Base-by-base conservation (phyloP, 2,113 vertebrate species). In the Noctilio leporinus region DNA sequence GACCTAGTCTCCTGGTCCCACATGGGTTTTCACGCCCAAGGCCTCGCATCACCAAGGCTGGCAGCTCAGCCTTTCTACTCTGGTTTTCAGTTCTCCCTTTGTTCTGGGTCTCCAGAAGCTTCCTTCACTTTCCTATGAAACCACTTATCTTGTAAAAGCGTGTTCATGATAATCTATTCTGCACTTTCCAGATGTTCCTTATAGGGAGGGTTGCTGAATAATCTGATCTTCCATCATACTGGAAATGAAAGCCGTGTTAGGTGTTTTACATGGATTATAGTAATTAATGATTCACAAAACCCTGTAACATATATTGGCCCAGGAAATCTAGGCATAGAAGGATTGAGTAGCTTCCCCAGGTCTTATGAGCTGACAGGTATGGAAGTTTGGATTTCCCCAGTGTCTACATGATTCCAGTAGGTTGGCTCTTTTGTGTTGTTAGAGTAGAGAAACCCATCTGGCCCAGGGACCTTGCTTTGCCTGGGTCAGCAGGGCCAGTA, bases 111-210 rank as follows among this genome's bases (percentile, higher is more conserved):
- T 62, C 87, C 90, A 70, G 59, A 90, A 95, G 83, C 84, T 87
- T 76, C 33, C 17, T 55, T 90, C 72, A 40, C 70, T 86, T 81
- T 93, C 83, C 90, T 94, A 64, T 64, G 88, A 95, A 64, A 40
- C 57, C 80, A 93, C 64, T 78, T 95, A 88, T 73, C 84, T 89
- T 95, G 93, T 43, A 86, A 95, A 97, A 95, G 88, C 20, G 70
- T 89, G 38, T 72, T 83, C 43, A 51, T 45, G 93, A 43, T 76
- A 78, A 96, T 86, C 45, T 75, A 55, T 83, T 96, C 75, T 69
- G 45, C 70, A 82, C 77, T 96, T 93, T 81, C 59, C 88, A 95
- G 92, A 90, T 95, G 76, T 93, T 96, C 96, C 84, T 81, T 95
- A 90, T 90, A 45, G 55, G 83, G 87, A 96, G 90, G 10, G 65